A percentile compares a stretch with the other conserved stretches of the same genome.
Conservation (phyloP, 1,140 invertebrate genomes). For the Heliconius hewitsoni region DNA sequence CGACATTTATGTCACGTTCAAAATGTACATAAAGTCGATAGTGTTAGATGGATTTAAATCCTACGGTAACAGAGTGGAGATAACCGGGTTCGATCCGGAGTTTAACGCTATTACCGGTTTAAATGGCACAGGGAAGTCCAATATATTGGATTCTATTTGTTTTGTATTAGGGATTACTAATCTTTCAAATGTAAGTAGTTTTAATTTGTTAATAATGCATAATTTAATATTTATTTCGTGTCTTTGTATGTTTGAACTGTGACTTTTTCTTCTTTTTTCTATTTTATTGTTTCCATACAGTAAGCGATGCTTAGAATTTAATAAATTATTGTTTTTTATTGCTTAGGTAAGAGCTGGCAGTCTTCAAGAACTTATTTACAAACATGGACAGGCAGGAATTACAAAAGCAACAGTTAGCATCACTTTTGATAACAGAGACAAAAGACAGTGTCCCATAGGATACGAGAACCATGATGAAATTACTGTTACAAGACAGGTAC, state of each 20-base stretch:
- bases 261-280: too few relatives aligned
- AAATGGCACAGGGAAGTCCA: slow-evolving; percentile 99
- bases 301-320: background rate
- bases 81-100: slow-evolving; percentile 96
- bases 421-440: slow-evolving; percentile 96
- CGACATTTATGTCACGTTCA: slow-evolving; percentile 67
- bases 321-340: background rate
- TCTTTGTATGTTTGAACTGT: background rate
- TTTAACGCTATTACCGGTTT: slow-evolving; percentile 99
- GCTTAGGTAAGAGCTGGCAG: slow-evolving; percentile 92
- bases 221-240: background rate
- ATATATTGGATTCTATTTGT: slow-evolving; percentile 98
- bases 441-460: slow-evolving; percentile 92
- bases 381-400: slow-evolving; percentile 97
- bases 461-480: slow-evolving; percentile 97
- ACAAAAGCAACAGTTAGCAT: slow-evolving; percentile 98
- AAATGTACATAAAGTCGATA: slow-evolving; percentile 96
- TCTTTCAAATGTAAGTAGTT: slow-evolving; percentile 89
- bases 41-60: slow-evolving; percentile 99
- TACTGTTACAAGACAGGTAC: slow-evolving; percentile 92
- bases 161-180: slow-evolving; percentile 98
- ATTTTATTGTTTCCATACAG: too few relatives aligned
- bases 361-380: slow-evolving; percentile 97
- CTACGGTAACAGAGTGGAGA: slow-evolving; percentile 95
- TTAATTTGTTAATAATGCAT: slow-evolving; percentile 28